phyloP scores from a whole-genome alignment of 2,797 vertebrate genomes.

The Crypturellus tataupa region DNA sequence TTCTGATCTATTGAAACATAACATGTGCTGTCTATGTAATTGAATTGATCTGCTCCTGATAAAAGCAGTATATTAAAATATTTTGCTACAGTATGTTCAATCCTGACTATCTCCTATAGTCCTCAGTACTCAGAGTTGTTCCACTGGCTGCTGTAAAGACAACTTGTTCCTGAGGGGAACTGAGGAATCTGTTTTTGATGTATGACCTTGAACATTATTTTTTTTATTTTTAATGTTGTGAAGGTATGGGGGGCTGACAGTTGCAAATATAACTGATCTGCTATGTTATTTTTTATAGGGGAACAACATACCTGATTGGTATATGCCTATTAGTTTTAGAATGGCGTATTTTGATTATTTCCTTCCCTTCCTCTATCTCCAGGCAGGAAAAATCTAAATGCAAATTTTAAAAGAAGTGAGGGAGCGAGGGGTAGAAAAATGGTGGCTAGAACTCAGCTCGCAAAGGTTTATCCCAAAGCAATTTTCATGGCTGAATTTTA shows the following conservation, averaged over 20 bases:
- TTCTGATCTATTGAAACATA: background rate
- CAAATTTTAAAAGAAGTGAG: background rate
- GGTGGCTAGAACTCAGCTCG: constrained; percentile 12
- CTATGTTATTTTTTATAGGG: background rate
- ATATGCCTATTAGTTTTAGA: constrained; percentile 26
- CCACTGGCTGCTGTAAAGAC: background rate
- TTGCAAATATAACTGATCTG: background rate
- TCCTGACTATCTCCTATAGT: background rate
- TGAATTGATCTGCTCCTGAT: background rate
- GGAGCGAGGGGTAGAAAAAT: background rate
- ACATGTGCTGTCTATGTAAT: background rate
- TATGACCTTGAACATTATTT: background rate
- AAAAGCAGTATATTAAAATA: background rate
- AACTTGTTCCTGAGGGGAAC: background rate
- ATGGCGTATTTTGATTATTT: background rate
- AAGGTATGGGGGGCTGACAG: background rate
- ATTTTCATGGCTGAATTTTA: constrained; percentile 53
- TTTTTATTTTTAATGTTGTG: background rate
- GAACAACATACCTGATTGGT: background rate
- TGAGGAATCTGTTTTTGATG: background rate
- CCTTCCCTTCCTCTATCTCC: background rate
- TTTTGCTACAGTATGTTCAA: background rate
- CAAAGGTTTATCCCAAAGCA: constrained; percentile 32
- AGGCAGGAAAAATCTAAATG: constrained; percentile 52
- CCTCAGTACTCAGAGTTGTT: background rate